Percentiles rank a stretch among this genome's conserved stretches.
Conservation (phyloP, 2,888 invertebrate species). For the Zygothrica quintamaculata region DNA sequence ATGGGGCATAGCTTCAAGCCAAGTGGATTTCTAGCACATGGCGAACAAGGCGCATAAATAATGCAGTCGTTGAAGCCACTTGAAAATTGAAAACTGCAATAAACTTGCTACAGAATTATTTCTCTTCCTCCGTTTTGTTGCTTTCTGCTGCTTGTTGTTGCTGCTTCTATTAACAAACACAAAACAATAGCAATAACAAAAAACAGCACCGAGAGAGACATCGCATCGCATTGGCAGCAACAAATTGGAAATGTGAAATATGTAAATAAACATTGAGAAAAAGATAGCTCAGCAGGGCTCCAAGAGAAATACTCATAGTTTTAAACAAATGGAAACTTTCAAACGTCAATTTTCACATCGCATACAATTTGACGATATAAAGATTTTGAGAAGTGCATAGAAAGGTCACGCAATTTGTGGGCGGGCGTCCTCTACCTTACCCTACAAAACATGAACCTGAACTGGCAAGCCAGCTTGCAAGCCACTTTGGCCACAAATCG, state of each 20-base stretch:
- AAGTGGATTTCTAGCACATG: conserved; percentile 75
- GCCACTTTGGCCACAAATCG: conserved; percentile 23
- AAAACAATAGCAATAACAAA: conserved; percentile 15
- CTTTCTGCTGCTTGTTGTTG: conserved; percentile 1
- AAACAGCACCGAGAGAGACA: conserved; percentile 23
- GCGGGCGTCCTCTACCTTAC: conserved; percentile 27
- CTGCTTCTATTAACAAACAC: conserved; percentile 12
- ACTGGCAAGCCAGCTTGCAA: conserved; percentile 2
- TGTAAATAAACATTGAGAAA: conserved; percentile 55
- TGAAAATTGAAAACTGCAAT: conserved; percentile 66
- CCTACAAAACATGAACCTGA: conserved; percentile 27
- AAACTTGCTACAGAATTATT: conserved; percentile 52
- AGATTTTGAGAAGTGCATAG: conserved; percentile 32
- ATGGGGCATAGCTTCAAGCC: conserved; percentile 33
- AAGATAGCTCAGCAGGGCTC: conserved; percentile 46
- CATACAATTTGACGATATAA: conserved; percentile 2
- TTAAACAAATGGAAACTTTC: conserved; percentile 14
- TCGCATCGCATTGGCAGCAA: conserved; percentile 24
- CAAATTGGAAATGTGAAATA: conserved; percentile 61
- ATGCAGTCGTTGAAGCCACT: conserved; percentile 66
- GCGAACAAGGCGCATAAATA: conserved; percentile 71
- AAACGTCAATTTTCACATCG: conserved; percentile 10
- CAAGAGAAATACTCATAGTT: conserved; percentile 11
- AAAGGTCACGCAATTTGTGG: conserved; percentile 33
- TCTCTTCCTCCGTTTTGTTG: neutral